These are phyloP conservation scores for Pseudoips prasinana DNA, from an alignment of 2,888 invertebrate species.

Conservation along the genomic window DNA sequence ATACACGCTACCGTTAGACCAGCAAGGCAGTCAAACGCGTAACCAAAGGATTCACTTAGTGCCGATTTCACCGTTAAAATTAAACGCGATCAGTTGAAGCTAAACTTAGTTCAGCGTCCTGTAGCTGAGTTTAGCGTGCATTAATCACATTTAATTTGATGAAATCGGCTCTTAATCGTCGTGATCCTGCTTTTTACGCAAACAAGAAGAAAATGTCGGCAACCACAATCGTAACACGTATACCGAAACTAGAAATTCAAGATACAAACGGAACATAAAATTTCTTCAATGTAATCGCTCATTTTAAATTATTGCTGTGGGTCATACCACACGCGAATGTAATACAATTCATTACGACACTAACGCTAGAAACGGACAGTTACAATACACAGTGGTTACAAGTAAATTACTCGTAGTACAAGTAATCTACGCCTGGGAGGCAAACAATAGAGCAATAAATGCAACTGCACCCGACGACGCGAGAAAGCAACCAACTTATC, in stretches of 20 bases:
- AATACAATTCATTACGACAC: constrained; percentile 56
- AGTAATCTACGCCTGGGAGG: constrained; percentile 56
- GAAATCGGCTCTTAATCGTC: too few relatives aligned
- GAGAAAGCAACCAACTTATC: constrained; percentile 71
- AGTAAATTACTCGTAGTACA: constrained; percentile 62
- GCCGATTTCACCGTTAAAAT: too few relatives aligned
- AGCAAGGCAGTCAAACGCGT: too few relatives aligned
- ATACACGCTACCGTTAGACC: too few relatives aligned
- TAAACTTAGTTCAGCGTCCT: too few relatives aligned
- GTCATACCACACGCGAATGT: constrained; percentile 44
- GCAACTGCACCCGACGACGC: constrained; percentile 49
- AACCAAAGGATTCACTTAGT: too few relatives aligned
- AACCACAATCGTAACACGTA: not conserved
- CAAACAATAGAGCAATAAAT: constrained; percentile 78
- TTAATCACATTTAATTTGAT: too few relatives aligned
- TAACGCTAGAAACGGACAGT: constrained; percentile 50
- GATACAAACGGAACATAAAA: constrained; percentile 25
- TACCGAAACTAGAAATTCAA: constrained; percentile 12
- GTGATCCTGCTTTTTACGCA: too few relatives aligned
- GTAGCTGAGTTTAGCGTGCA: too few relatives aligned
- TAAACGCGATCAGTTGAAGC: too few relatives aligned
- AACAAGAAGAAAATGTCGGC: too few relatives aligned
- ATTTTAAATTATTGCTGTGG: constrained; percentile 39
- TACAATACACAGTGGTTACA: constrained; percentile 58
- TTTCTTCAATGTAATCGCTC: constrained; percentile 40